These are phyloP conservation scores for Drymodes brunneopygia DNA, from an alignment of 2,113 vertebrate species.

Conservation along the genomic window DNA sequence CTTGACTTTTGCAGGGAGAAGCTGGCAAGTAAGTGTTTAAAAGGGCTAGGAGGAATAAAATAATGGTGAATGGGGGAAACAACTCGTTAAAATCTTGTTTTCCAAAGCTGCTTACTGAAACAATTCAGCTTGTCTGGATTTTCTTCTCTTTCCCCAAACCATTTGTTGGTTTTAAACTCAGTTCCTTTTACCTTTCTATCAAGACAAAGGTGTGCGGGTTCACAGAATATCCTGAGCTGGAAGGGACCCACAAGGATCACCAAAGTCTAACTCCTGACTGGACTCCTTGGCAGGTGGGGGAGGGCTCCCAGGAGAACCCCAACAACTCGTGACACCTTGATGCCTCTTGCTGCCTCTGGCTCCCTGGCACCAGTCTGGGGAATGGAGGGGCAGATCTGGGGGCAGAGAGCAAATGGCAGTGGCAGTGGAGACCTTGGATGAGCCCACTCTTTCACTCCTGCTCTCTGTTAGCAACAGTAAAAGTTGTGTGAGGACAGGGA, in stretches of 20 bases:
- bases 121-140: neutral
- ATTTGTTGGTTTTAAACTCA: neutral
- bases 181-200: neutral
- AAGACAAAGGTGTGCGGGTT: neutral
- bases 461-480: neutral
- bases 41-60: neutral
- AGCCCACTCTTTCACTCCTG: neutral
- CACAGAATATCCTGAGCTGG: neutral
- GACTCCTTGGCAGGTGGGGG: accelerated
- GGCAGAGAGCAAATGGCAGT: neutral
- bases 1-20: neutral
- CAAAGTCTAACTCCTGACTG: neutral
- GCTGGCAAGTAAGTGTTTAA: neutral
- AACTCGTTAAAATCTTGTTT: neutral
- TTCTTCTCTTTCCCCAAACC: neutral
- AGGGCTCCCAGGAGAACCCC: neutral
- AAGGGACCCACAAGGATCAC: neutral
- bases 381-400: neutral
- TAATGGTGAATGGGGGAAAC: neutral
- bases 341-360: neutral
- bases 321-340: neutral
- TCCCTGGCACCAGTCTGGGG: neutral
- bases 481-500: neutral
- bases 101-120: neutral
- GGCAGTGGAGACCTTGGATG: neutral